Percentiles rank a stretch among this genome's conserved stretches.
Conservation (phyloP, 2,113 vertebrate species). For the Saguinus midas region DNA sequence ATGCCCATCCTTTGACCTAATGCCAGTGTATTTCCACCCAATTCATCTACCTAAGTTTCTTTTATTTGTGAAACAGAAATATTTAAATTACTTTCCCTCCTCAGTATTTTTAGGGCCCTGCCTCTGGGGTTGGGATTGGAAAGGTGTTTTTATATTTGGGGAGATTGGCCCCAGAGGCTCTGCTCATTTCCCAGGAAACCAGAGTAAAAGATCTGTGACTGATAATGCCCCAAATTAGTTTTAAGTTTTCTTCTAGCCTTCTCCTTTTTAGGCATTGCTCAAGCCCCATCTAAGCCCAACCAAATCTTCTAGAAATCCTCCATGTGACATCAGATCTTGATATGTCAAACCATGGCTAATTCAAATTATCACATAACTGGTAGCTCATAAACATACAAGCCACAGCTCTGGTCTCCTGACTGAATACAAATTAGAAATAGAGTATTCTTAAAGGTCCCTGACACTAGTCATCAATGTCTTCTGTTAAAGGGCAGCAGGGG, state of each 20-base stretch:
- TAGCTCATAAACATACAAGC: slow-evolving; percentile 33
- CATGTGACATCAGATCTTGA: slow-evolving; percentile 65
- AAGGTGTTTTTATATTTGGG: slow-evolving; percentile 47
- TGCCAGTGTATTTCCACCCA: not conserved
- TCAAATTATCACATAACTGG: slow-evolving; percentile 70
- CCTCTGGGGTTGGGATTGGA: slow-evolving; percentile 17
- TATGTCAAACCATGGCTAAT: slow-evolving; percentile 69
- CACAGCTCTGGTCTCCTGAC: slow-evolving; percentile 52
- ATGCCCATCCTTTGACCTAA: not conserved
- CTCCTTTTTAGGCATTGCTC: slow-evolving; percentile 66
- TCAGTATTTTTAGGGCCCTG: slow-evolving; percentile 50
- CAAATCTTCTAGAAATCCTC: slow-evolving; percentile 58
- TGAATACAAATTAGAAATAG: slow-evolving; percentile 43
- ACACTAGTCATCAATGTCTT: slow-evolving; percentile 19
- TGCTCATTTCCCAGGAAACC: slow-evolving; percentile 71
- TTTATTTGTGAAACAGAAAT: slow-evolving; percentile 36
- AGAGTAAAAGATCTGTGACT: slow-evolving; percentile 72
- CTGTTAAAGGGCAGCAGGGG: not conserved
- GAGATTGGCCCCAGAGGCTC: slow-evolving; percentile 53
- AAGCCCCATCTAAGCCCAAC: slow-evolving; percentile 71
- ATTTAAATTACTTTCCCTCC: slow-evolving; percentile 42
- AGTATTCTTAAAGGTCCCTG: not conserved
- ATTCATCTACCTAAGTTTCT: not conserved
- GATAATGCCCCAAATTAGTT: slow-evolving; percentile 63
- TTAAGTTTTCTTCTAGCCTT: slow-evolving; percentile 72